These are phyloP conservation scores for Carettochelys insculpta DNA, from an alignment of 2,113 vertebrate genomes.

Conservation along the genomic window DNA sequence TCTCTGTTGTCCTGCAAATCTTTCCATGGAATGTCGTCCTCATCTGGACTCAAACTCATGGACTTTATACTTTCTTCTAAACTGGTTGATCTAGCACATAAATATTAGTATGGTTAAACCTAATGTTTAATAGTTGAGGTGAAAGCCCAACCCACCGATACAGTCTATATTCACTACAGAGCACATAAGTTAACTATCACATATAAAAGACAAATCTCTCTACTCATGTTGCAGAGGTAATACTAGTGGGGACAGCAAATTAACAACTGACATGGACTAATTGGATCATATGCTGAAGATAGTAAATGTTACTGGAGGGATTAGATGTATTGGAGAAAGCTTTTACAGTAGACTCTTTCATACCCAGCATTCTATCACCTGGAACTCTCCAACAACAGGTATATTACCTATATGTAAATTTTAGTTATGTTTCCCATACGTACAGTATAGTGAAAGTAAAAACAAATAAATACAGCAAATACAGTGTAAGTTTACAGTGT, in stretches of 20 bases:
- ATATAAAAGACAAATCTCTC: background rate
- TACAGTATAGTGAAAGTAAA: too few relatives aligned
- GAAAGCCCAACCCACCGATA: background rate
- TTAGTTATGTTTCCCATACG: too few relatives aligned
- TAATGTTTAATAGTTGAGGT: background rate
- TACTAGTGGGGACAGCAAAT: background rate
- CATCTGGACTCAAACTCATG: conserved; percentile 93
- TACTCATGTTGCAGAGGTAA: fast-evolving
- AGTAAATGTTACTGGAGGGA: background rate
- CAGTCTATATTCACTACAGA: background rate
- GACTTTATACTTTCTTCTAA: conserved; percentile 96
- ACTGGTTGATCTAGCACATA: conserved; percentile 81
- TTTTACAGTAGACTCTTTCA: too few relatives aligned
- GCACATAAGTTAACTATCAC: background rate
- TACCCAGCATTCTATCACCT: too few relatives aligned
- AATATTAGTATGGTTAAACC: background rate
- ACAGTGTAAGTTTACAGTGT: too few relatives aligned
- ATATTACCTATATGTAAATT: too few relatives aligned
- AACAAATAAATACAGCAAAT: too few relatives aligned
- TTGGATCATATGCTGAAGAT: background rate
- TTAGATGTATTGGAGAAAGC: background rate
- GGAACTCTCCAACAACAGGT: too few relatives aligned
- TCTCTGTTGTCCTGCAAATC: conserved; percentile 94
- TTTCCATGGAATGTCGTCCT: conserved; percentile 97
- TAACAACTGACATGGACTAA: background rate